phyloP scores from a whole-genome alignment of 2,797 vertebrate species.

The Notolabrus celidotus region DNA sequence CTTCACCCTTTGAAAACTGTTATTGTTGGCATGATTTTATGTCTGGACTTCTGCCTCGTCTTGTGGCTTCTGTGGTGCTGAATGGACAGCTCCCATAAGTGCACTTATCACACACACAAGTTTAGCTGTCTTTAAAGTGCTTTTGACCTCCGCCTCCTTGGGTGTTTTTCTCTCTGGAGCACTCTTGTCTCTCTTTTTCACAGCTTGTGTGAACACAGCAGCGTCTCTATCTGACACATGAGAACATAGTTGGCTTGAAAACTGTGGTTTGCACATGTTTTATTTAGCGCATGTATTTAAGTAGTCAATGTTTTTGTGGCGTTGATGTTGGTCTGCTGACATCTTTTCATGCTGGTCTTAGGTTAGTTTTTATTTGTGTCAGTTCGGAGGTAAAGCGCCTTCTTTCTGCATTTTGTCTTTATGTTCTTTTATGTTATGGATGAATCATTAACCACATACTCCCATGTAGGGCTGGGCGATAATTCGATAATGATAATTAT shows the following conservation, averaged over 20 bases:
- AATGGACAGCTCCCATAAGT: constrained; percentile 8
- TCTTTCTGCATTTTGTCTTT: neutral
- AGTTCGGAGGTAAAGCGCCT: neutral
- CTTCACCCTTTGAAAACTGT: neutral
- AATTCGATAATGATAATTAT: no score
- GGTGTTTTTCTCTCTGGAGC: neutral
- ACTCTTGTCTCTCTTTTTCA: neutral
- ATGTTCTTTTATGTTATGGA: neutral
- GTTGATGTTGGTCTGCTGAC: neutral
- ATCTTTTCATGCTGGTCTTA: neutral
- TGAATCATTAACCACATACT: no score
- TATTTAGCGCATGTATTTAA: neutral
- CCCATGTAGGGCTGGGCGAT: no score
- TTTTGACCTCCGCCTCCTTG: neutral
- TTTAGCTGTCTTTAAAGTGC: neutral
- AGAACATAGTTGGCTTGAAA: neutral
- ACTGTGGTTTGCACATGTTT: no score
- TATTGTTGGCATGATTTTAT: rapidly evolving
- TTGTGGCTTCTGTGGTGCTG: constrained; percentile 1
- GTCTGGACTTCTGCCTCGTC: neutral
- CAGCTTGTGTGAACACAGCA: rapidly evolving
- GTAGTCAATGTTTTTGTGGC: neutral
- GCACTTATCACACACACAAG: neutral
- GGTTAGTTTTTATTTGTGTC: no score
- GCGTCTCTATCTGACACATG: neutral